Evolutionary conservation across 2,888 invertebrate species (phyloP), one percentile per base, ranked within the genome.

Genomic region (Rhagophthalmus giganteus): DNA sequence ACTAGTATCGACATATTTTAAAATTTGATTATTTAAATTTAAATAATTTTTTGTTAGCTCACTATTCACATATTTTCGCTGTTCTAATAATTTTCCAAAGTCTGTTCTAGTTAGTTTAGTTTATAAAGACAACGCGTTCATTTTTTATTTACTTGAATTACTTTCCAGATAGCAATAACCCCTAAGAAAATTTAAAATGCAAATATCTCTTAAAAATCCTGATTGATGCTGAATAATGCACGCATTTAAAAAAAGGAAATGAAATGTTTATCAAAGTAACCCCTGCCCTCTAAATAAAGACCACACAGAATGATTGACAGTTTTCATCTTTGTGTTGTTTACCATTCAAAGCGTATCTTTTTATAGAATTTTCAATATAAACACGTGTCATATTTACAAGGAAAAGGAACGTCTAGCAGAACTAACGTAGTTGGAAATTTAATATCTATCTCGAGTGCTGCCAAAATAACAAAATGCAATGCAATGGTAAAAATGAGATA

Each of bases 191-290:
- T n/a, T n/a, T n/a, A n/a, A n/a, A n/a, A n/a, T n/a, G n/a, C n/a
- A n/a, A n/a, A 32, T 38, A 38, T 46, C 24, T 20, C 13, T 32
- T 38, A 31, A 16, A 46, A 38, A 46, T 11, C 13, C 31, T 39
- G 15, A 35, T 48, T 34, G 35, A 12, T 11, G 8, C 15, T 28
- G 40, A 34, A 48, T 41, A 48, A 48, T 40, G 39, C 35, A 41
- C 27, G 11, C 44, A 44, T 66, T 70, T 68, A 60, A 63, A 67
- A n/a, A 68, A 68, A 68, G 72, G 71, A 72, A 72, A 72, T 72
- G 72, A 68, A 71, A 65, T 71, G 70, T 71, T 72, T 72, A 72
- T 72, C 71, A 63, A 61, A 52, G 55, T 62, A 64, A 70, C 70
- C 69, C 59, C 46, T 62, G 58, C 56, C 65, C 59, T 41, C 45